A percentile compares a stretch with the other conserved stretches of the same genome.
These are phyloP conservation scores for Ernsta delagoae DNA, from an alignment of 2,888 invertebrate genomes.

Conservation along the genomic window DNA sequence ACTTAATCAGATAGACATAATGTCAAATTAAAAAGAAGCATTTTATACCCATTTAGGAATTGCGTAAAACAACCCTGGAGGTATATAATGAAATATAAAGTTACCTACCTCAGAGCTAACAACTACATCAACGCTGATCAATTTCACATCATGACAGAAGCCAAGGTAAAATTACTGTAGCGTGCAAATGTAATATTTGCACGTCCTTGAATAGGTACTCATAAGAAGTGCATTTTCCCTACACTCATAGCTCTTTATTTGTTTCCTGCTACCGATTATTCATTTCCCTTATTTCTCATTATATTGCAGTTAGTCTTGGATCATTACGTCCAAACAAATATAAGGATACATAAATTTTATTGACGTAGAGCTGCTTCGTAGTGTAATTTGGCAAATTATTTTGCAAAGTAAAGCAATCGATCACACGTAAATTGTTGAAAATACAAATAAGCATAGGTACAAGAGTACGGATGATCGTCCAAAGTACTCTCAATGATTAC, in stretches of 20 bases:
- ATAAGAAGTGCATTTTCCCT: constrained; percentile 43
- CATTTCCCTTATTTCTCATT: constrained; percentile 41
- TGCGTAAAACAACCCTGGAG: constrained; percentile 1
- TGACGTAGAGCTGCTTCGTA: constrained; percentile 11
- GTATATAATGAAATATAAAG: neutral
- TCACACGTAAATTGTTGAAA: neutral
- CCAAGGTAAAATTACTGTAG: neutral
- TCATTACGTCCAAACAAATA: constrained; percentile 24
- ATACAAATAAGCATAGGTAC: constrained; percentile 13
- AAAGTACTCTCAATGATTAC: too few species aligned
- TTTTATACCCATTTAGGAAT: neutral
- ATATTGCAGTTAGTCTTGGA: constrained; percentile 24
- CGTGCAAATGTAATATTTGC: constrained; percentile 40
- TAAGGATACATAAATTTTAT: constrained; percentile 27
- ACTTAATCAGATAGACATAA: too few species aligned
- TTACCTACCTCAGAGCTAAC: too few species aligned
- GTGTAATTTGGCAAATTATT: constrained; percentile 30
- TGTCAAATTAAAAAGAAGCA: neutral
- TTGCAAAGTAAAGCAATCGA: constrained; percentile 11
- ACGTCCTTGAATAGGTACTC: constrained; percentile 30
- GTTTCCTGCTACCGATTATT: constrained; percentile 44
- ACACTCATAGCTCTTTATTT: constrained; percentile 39
- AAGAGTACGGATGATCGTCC: too few species aligned
- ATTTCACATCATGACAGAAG: constrained; percentile 45
- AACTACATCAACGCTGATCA: constrained; percentile 41